Evolutionary conservation across 2,888 invertebrate genomes (phyloP).

Genomic region (Zaprionus bogoriensis): DNA sequence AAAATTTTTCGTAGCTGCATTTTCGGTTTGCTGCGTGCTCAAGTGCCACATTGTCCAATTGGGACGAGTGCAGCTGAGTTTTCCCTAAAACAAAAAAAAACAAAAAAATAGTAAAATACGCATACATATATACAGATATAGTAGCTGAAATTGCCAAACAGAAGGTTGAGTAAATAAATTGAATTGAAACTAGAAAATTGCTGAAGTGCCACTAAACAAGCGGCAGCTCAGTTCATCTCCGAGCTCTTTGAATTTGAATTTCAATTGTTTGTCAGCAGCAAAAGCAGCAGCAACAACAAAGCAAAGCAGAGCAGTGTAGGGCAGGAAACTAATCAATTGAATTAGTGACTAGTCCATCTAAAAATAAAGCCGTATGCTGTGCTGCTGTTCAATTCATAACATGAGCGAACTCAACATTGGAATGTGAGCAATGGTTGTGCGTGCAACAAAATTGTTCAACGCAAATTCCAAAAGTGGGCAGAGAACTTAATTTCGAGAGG

Average conservation of each 20-base stretch:
- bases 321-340: conserved; percentile 67
- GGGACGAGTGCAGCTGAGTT: not conserved
- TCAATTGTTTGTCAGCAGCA: conserved; percentile 15
- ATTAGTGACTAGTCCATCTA: conserved; percentile 43
- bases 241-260: conserved; percentile 2
- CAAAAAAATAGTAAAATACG: no score
- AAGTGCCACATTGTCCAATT: conserved; percentile 59
- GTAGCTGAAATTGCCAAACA: conserved; percentile 13
- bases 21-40: conserved; percentile 66
- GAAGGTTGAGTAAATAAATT: conserved; percentile 43
- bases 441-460: no score
- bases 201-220: conserved; percentile 34
- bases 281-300: conserved; percentile 1
- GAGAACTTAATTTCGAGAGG: no score
- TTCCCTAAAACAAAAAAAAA: no score
- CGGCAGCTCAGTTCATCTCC: not conserved
- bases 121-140: not conserved
- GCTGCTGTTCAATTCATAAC: no score
- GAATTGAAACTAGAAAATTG: conserved; percentile 46
- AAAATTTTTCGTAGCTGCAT: conserved; percentile 19
- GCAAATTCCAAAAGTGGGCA: no score
- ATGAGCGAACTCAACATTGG: no score
- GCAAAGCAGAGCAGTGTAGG: not conserved
- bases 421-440: no score
- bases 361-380: not conserved